Evolutionary conservation across 2,113 vertebrate genomes (phyloP), one percentile per base, ranked within the genome.

Genomic region (Prietella phreatophila): DNA sequence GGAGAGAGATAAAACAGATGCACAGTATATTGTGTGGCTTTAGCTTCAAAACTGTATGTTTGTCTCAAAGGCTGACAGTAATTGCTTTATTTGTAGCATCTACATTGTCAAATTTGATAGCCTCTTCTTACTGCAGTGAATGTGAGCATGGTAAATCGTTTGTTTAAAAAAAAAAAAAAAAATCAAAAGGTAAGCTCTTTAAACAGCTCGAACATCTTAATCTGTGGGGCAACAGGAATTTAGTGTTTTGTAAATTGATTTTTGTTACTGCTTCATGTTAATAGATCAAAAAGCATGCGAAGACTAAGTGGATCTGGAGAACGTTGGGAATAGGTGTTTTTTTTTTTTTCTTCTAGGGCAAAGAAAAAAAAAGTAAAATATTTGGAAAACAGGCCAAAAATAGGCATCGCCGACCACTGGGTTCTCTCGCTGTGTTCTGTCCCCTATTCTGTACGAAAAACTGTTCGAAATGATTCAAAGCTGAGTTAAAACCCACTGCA

Each of bases 41-140:
- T 27, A 22, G n/a, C 42, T 53, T 73, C 20, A 58, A 30, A 71
- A 33, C 27, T 36, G 83, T 33, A 60, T 14, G 53, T 42, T 39
- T n/a, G 20, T 33, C 30, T 85, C 19, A 15, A 56, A 42, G 56
- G 5, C 22, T 60, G 55, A 71, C 55, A 47, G 55, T 17, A 27
- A 39, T 85, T 71, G 83, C 65, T 71, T 79, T 50, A 78, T 47
- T 78, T 50, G 61, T 67, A 67, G 36, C 42, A 60, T 58, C n/a
- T 39, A 33, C 53, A 27, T 53, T 58, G 60, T 83, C 36, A 8
- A 4, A 14, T 61, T 65, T 67, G 42, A 30, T 73, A 4, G 65
- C 55, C 55, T 30, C 14, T 42, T 30, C 65, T 60, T 42, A 39
- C 22, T 71, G 67, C 83, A 36, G 50, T 42, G 47, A 39, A 11